Evolutionary conservation across 2,113 vertebrate species (phyloP).

Genomic region (Trogon surrucura): DNA sequence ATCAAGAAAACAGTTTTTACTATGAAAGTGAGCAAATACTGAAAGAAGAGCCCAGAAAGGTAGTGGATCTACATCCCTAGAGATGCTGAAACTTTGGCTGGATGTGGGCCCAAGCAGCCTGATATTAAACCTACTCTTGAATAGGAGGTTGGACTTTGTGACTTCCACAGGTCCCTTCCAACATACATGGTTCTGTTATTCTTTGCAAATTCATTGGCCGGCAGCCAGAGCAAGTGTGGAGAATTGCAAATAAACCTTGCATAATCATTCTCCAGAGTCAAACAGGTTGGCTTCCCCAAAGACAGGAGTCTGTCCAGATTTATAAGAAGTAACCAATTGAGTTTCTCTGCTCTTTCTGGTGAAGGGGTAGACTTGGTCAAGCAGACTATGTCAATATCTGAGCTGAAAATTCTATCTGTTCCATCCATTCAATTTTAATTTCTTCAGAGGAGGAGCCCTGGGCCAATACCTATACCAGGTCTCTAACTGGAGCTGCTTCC

Average conservation of each 20-base stretch:
- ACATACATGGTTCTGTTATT: rapidly evolving
- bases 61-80: not conserved
- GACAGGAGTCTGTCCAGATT: not conserved
- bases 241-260: not conserved
- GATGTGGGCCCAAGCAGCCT: not conserved
- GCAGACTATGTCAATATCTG: not conserved
- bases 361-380: not conserved
- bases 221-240: not conserved
- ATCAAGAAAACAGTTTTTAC: not conserved
- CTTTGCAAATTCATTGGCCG: not conserved
- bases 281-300: not conserved
- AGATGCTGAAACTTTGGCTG: not conserved
- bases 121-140: not conserved
- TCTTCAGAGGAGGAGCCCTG: not conserved
- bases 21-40: not conserved
- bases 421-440: not conserved
- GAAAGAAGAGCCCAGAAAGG: not conserved
- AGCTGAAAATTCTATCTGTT: not conserved
- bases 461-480: rapidly evolving
- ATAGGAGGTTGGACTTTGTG: rapidly evolving
- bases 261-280: not conserved
- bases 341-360: not conserved
- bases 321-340: not conserved
- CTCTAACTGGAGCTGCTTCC: not conserved
- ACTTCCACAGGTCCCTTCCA: not conserved